Evolutionary conservation across 1,140 invertebrate species (phyloP), one percentile per base, ranked within the genome.

Genomic region (Scaptomyza pallida): DNA sequence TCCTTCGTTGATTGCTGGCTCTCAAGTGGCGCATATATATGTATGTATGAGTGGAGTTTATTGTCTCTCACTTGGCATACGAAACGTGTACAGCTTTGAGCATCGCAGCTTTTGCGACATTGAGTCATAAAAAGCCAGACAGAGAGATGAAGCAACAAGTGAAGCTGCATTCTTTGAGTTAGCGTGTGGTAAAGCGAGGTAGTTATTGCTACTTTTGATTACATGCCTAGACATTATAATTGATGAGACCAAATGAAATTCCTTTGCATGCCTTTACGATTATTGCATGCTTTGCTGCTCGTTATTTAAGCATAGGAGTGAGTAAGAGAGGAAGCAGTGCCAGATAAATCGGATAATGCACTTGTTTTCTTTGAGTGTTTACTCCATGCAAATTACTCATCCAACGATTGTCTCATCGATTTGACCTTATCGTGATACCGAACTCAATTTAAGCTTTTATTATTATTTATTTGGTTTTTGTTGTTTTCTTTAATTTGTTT

Each of bases 221-320:
- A 68, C 62, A 78, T 52, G 59, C 55, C 48, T 43, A 56, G 44
- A 72, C 52, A 72, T 77, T 86, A 86, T 86, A 77, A 85, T 86
- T 85, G 76, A 83, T 79, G 80, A 76, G 59, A 54, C 37, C 75
- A 75, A 77, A 52, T 48, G 17, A 26, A 71, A 45, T 65, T 72
- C 37, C 54, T 78, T 61, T 21, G 62, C 4, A 43, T 62, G 60
- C 43, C 59, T 79, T 85, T 85, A 80, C 71, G 77, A 77, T 85
- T 74, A 85, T 81, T 77, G 73, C 81, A 47, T 44, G 33, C 35
- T 55, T 62, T 62, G 76, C 75, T 81, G 30, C 54, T 43, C 21
- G 57, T 60, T 72, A 72, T 73, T 52, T 71, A 77, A 57, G 63
- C 61, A 33, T 1, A 48, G 0, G 21, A 23, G 21, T 23, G 21